Evolutionary conservation across 2,113 vertebrate species (phyloP).

Genomic region (Lepus timidus): DNA sequence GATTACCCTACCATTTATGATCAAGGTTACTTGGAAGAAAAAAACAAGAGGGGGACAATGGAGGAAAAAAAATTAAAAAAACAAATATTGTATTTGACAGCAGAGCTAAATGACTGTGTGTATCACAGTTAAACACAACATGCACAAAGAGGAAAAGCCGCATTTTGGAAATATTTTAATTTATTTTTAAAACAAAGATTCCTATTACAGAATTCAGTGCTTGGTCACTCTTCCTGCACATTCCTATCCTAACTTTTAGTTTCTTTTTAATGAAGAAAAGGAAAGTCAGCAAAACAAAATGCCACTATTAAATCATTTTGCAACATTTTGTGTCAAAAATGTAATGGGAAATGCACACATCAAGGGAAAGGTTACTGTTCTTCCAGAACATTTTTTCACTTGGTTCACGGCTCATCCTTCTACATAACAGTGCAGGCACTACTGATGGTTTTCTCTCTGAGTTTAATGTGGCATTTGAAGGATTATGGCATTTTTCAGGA

Average conservation of each 20-base stretch:
- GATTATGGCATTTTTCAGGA: slow-evolving; percentile 91
- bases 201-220: slow-evolving; percentile 89
- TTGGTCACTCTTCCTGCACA: slow-evolving; percentile 89
- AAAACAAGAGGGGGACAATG: background rate
- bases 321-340: slow-evolving; percentile 92
- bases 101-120: slow-evolving; percentile 9
- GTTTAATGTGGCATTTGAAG: slow-evolving; percentile 91
- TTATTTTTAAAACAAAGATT: slow-evolving; percentile 76
- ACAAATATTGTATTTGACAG: slow-evolving; percentile 47
- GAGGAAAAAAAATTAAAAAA: slow-evolving; percentile 71
- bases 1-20: slow-evolving; percentile 78
- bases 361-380: slow-evolving; percentile 93
- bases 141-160: slow-evolving; percentile 70
- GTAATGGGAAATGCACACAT: slow-evolving; percentile 94
- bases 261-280: slow-evolving; percentile 90
- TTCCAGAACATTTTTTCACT: slow-evolving; percentile 90
- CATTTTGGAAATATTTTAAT: slow-evolving; percentile 52
- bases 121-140: slow-evolving; percentile 61
- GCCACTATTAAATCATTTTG: slow-evolving; percentile 96
- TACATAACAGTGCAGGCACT: slow-evolving; percentile 84
- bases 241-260: slow-evolving; percentile 85
- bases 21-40: background rate
- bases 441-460: slow-evolving; percentile 81
- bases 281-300: slow-evolving; percentile 98
- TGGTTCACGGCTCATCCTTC: slow-evolving; percentile 87